These are phyloP conservation scores for Gnathonemus echidnorhynchus DNA, from an alignment of 2,113 vertebrate species.

Conservation along the genomic window DNA sequence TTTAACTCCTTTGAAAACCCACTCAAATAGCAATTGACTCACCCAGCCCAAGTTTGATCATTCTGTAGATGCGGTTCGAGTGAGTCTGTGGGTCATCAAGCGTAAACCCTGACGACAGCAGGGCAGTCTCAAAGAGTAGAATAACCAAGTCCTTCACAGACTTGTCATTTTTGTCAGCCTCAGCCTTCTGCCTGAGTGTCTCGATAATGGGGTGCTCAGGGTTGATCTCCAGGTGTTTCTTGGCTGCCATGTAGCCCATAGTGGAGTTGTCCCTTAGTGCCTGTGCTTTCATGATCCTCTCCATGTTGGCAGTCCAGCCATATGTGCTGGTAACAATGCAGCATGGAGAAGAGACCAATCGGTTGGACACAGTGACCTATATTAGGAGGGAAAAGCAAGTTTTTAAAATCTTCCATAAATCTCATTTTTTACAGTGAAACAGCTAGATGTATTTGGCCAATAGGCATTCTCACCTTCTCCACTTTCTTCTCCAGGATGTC, in stretches of 20 bases:
- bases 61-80: conserved; percentile 75
- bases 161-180: conserved; percentile 78
- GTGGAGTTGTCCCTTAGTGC: conserved; percentile 72
- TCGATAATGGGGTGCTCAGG: conserved; percentile 71
- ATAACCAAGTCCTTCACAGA: conserved; percentile 79
- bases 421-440: background rate
- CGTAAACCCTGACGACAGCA: conserved; percentile 73
- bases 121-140: conserved; percentile 66
- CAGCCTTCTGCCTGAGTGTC: conserved; percentile 72
- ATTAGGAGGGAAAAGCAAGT: background rate
- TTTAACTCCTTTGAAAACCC: background rate
- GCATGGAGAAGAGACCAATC: conserved; percentile 69
- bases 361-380: conserved; percentile 70
- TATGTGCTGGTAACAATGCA: conserved; percentile 69
- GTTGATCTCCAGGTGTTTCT: conserved; percentile 74
- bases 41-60: conserved; percentile 40
- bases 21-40: background rate
- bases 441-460: background rate
- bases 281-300: conserved; percentile 76
- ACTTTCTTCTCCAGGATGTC: conserved; percentile 79
- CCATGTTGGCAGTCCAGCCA: conserved; percentile 78
- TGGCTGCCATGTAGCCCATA: conserved; percentile 79
- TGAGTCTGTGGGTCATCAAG: conserved; percentile 77
- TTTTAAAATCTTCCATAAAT: background rate
- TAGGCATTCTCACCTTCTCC: conserved; percentile 62